phyloP scores from a whole-genome alignment of 2,888 invertebrate species.

The Linnaemya vulpina region DNA sequence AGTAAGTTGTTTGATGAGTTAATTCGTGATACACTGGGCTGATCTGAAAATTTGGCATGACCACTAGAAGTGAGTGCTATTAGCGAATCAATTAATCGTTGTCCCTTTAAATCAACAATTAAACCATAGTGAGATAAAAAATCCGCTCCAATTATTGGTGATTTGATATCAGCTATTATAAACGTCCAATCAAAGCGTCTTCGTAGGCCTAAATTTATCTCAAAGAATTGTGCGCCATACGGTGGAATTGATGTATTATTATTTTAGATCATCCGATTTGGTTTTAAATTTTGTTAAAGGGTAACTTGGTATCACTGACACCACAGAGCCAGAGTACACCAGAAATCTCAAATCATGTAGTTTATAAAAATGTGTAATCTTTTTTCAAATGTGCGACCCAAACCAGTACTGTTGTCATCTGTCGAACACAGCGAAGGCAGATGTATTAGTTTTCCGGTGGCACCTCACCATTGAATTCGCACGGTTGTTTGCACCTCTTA shows the following conservation, averaged over 20 bases:
- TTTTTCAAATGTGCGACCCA: conserved; percentile 38
- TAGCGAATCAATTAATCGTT: conserved; percentile 30
- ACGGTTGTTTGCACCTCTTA: conserved; percentile 49
- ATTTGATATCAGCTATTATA: conserved; percentile 54
- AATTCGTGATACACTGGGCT: conserved; percentile 9
- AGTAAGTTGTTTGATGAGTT: conserved; percentile 29
- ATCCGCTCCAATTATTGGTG: conserved; percentile 51
- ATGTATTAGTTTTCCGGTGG: conserved; percentile 53
- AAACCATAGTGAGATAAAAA: conserved; percentile 47
- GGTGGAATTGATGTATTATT: conserved; percentile 50
- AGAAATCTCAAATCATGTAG: background rate
- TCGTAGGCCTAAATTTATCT: conserved; percentile 43
- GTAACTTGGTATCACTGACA: conserved; percentile 41
- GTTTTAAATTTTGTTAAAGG: conserved; percentile 13
- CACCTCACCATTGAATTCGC: conserved; percentile 34
- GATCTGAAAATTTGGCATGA: conserved; percentile 9
- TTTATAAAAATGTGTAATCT: conserved; percentile 1
- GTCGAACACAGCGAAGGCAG: conserved; percentile 49
- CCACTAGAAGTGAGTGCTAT: background rate
- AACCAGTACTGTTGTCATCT: conserved; percentile 33
- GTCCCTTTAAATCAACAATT: conserved; percentile 40
- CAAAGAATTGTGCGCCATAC: conserved; percentile 52
- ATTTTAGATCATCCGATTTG: conserved; percentile 18
- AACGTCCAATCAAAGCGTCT: conserved; percentile 56
- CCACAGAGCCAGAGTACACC: conserved; percentile 9